Evolutionary conservation across 2,797 vertebrate genomes (phyloP).

Genomic region (Acipenser transmontanus): DNA sequence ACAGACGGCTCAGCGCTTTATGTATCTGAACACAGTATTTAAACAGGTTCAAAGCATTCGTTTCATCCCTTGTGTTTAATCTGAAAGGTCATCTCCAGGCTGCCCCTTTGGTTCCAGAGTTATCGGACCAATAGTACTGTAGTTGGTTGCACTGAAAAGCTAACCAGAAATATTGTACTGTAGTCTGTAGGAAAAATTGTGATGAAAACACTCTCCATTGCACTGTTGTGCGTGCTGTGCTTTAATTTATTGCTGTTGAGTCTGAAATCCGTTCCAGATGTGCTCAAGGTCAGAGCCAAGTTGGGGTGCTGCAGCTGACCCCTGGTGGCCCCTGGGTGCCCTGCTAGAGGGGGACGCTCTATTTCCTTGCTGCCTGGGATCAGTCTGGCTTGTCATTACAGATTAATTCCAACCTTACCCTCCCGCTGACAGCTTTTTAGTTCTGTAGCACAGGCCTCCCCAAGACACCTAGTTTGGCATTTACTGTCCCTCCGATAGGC

Average conservation of each 20-base stretch:
- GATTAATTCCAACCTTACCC: slow-evolving; percentile 27
- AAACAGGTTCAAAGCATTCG: no score
- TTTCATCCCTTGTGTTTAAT: neutral
- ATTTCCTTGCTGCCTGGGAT: neutral
- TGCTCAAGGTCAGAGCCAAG: slow-evolving; percentile 48
- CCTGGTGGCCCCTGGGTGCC: slow-evolving; percentile 39
- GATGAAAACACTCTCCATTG: no score
- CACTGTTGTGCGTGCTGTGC: no score
- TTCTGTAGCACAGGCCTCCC: neutral
- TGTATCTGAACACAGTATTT: no score
- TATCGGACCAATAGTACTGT: no score
- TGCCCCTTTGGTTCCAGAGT: neutral
- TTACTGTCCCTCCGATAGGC: neutral
- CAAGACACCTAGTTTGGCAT: slow-evolving; percentile 16
- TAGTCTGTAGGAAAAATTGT: no score
- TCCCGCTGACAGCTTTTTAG: neutral
- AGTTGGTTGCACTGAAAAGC: no score
- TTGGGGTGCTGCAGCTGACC: slow-evolving; percentile 41
- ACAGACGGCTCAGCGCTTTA: no score
- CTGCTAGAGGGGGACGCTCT: slow-evolving; percentile 14
- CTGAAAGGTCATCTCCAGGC: slow-evolving; percentile 11
- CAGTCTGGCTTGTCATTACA: slow-evolving; percentile 9
- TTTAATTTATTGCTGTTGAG: no score
- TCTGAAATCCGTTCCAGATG: slow-evolving; percentile 54
- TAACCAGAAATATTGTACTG: no score